Percentiles rank a stretch among this genome's conserved stretches.
These are phyloP conservation scores for Dysdera silvatica DNA, from an alignment of 1,140 invertebrate species.

Conservation along the genomic window DNA sequence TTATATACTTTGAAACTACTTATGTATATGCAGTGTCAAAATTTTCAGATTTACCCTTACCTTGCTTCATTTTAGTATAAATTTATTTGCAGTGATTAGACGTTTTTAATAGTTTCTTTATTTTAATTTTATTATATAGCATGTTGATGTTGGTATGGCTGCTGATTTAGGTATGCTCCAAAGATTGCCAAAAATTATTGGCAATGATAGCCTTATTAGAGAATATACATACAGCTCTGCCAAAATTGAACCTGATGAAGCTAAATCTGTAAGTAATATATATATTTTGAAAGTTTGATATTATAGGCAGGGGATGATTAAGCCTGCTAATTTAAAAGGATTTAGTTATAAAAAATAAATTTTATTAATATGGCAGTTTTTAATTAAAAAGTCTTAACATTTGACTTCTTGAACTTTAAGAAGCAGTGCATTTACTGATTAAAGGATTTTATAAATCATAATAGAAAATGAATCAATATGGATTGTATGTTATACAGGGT, in stretches of 20 bases:
- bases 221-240: constrained; percentile 82
- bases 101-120: background rate
- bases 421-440: no score
- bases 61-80: background rate
- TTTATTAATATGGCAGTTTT: no score
- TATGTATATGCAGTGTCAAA: background rate
- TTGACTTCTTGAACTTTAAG: no score
- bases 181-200: constrained; percentile 84
- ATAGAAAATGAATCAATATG: no score
- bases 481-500: no score
- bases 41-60: background rate
- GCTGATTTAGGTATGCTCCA: constrained; percentile 93
- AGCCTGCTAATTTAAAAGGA: no score
- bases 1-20: background rate
- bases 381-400: no score
- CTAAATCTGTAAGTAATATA: constrained; percentile 43
- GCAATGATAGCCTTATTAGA: constrained; percentile 73
- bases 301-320: no score
- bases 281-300: background rate
- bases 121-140: constrained; percentile 39
- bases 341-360: no score
- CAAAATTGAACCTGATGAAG: constrained; percentile 72
- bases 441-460: no score
- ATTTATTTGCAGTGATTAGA: background rate
- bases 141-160: constrained; percentile 71